Conservation (phyloP, 2,888 invertebrate genomes). For the Hypselothyrea guttata region DNA sequence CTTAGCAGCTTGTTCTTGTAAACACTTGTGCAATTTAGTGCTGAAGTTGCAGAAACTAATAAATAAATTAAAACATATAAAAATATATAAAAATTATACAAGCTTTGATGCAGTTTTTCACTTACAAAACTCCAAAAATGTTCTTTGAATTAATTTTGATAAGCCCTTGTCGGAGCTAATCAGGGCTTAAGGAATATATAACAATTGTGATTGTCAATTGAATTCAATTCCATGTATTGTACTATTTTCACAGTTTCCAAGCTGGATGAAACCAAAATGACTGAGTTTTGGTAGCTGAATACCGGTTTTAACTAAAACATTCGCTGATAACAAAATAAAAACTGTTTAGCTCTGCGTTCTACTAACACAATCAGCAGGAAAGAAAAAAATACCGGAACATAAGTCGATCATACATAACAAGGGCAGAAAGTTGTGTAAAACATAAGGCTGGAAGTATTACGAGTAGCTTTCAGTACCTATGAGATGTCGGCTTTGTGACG, state of each 20-base stretch:
- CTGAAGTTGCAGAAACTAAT: slow-evolving; percentile 24
- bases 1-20: not conserved
- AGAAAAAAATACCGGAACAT: slow-evolving; percentile 24
- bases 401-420: slow-evolving; percentile 1
- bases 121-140: no score
- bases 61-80: no score
- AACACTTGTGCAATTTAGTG: slow-evolving; percentile 6
- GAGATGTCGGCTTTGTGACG: not conserved
- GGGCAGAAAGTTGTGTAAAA: no score
- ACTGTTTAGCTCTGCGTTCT: slow-evolving; percentile 21
- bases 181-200: no score
- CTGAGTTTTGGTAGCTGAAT: slow-evolving; percentile 61
- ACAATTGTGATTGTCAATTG: no score
- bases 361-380: slow-evolving; percentile 16
- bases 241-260: not conserved
- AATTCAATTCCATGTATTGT: no score
- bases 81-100: no score
- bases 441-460: no score
- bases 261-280: slow-evolving; percentile 43
- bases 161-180: not conserved
- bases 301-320: slow-evolving; percentile 63
- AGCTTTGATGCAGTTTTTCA: no score
- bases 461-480: no score
- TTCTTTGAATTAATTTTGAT: not conserved
- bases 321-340: slow-evolving; percentile 57